Percentiles rank a stretch among this genome's conserved stretches.
Conservation (phyloP, 2,797 vertebrate species). For the Chelonia mydas region DNA sequence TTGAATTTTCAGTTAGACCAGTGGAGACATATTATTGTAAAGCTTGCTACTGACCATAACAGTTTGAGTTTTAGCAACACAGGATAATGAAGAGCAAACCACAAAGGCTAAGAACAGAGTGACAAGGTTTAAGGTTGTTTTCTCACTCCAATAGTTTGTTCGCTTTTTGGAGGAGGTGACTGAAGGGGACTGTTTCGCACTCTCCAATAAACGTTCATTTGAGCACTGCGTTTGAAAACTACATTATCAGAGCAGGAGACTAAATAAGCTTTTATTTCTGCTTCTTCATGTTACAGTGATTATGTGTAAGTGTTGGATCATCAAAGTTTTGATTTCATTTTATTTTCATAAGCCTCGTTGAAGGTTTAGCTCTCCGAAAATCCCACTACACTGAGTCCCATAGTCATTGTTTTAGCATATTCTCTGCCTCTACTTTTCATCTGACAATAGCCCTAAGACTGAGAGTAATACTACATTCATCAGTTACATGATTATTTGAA, state of each 20-base stretch:
- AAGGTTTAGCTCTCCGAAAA: background rate
- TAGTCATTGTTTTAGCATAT: background rate
- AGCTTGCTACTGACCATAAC: conserved; percentile 56
- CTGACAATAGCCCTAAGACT: conserved; percentile 5
- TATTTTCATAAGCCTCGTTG: background rate
- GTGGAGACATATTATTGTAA: conserved; percentile 59
- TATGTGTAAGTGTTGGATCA: background rate
- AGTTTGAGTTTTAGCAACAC: conserved; percentile 46
- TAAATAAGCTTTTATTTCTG: background rate
- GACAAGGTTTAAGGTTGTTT: conserved; percentile 52
- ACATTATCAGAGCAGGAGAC: background rate
- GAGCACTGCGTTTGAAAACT: conserved; percentile 2
- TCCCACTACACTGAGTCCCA: background rate
- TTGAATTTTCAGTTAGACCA: conserved; percentile 41
- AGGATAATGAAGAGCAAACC: conserved; percentile 53
- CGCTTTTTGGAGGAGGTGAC: background rate
- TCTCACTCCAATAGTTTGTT: background rate
- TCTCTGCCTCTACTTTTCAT: background rate
- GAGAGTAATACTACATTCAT: conserved; percentile 20
- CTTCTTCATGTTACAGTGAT: background rate
- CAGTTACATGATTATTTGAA: conserved; percentile 42
- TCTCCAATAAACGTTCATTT: conserved; percentile 30
- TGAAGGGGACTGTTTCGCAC: background rate
- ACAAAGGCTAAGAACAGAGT: conserved; percentile 65
- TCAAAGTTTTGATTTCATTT: conserved; percentile 13